Conservation (phyloP, 1,140 invertebrate species). For the Drosophila willistoni region DNA sequence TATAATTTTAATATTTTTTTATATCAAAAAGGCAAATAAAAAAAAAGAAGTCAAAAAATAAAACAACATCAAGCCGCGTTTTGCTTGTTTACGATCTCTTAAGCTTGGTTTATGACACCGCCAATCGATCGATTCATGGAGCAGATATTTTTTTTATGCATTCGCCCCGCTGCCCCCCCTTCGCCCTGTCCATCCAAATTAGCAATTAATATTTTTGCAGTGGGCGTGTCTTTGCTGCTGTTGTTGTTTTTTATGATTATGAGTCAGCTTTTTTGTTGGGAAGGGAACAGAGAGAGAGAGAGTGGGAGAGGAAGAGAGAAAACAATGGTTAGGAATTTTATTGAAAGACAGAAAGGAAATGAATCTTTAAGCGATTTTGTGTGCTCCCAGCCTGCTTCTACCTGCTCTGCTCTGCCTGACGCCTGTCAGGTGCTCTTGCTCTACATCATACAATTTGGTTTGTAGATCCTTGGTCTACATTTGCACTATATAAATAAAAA, state of each 20-base stretch:
- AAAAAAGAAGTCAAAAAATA: slow-evolving; percentile 26
- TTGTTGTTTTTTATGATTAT: slow-evolving; percentile 21
- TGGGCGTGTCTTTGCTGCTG: background rate
- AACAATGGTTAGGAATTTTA: slow-evolving; percentile 5
- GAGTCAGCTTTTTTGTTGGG: slow-evolving; percentile 10
- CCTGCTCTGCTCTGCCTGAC: too few relatives aligned
- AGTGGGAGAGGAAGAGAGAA: too few relatives aligned
- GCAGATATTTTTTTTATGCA: slow-evolving; percentile 30
- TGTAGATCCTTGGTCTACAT: background rate
- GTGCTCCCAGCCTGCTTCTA: background rate
- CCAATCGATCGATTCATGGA: slow-evolving; percentile 58
- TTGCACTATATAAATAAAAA: slow-evolving; percentile 26
- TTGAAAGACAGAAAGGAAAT: background rate
- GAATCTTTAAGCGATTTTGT: slow-evolving; percentile 7
- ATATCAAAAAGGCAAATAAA: slow-evolving; percentile 18
- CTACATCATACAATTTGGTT: background rate
- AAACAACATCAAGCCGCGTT: slow-evolving; percentile 22
- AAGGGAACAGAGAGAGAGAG: background rate
- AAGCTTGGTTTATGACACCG: slow-evolving; percentile 73
- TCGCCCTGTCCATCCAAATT: slow-evolving; percentile 43
- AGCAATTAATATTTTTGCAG: slow-evolving; percentile 63
- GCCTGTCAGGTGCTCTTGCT: background rate
- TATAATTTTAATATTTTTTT: slow-evolving; percentile 28
- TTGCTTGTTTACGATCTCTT: slow-evolving; percentile 69
- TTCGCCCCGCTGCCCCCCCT: slow-evolving; percentile 19